These are phyloP conservation scores for Drosophila ezoana DNA, from an alignment of 2,888 invertebrate species.

Conservation along the genomic window DNA sequence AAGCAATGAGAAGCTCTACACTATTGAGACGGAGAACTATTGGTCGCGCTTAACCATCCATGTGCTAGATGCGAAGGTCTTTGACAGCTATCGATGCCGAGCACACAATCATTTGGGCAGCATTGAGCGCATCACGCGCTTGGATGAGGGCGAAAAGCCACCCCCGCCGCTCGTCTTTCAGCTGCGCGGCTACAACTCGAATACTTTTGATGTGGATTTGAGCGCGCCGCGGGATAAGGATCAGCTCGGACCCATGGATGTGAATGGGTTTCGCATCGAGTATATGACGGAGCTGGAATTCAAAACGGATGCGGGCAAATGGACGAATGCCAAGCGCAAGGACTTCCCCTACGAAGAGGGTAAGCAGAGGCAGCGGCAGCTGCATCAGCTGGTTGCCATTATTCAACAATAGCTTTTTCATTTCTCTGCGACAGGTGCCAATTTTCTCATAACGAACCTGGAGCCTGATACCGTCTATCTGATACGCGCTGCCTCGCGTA, in stretches of 20 bases:
- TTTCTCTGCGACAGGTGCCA: conserved; percentile 83
- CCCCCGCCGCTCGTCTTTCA: conserved; percentile 84
- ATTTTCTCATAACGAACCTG: conserved; percentile 85
- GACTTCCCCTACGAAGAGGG: conserved; percentile 84
- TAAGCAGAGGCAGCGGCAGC: conserved; percentile 53
- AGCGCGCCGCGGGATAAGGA: conserved; percentile 73
- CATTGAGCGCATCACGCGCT: conserved; percentile 85
- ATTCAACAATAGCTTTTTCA: conserved; percentile 7
- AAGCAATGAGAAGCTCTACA: conserved; percentile 77
- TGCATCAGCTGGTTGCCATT: conserved; percentile 3
- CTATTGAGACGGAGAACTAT: conserved; percentile 80
- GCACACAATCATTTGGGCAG: conserved; percentile 86
- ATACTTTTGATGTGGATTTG: conserved; percentile 85
- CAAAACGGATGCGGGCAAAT: conserved; percentile 82
- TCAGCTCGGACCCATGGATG: conserved; percentile 80
- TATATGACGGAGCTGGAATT: conserved; percentile 83
- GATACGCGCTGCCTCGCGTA: conserved; percentile 86
- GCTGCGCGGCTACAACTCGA: conserved; percentile 84
- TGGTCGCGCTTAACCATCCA: conserved; percentile 81
- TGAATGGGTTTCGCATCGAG: conserved; percentile 84
- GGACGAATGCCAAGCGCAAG: conserved; percentile 83
- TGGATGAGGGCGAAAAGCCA: conserved; percentile 86
- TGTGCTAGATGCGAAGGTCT: conserved; percentile 81
- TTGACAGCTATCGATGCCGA: conserved; percentile 86
- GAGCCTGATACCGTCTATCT: conserved; percentile 86